Conservation (phyloP, 2,797 vertebrate genomes). For the Echiichthys vipera region DNA sequence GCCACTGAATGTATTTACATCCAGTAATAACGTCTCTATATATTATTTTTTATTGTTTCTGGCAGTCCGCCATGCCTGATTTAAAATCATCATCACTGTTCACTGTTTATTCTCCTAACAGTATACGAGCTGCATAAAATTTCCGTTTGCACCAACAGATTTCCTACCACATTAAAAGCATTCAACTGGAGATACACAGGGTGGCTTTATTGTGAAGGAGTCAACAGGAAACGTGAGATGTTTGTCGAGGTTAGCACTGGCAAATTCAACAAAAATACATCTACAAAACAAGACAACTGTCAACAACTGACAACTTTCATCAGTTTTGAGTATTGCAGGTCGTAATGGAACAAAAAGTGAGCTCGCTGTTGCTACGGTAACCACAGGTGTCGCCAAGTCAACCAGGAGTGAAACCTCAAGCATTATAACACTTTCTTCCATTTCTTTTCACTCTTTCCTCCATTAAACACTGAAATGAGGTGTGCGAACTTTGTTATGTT, state of each 20-base stretch:
- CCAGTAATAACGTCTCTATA: background rate
- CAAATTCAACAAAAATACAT: background rate
- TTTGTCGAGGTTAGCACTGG: background rate
- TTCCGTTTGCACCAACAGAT: background rate
- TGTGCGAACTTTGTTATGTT: background rate
- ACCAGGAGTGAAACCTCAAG: background rate
- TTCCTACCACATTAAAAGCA: background rate
- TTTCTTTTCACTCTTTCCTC: background rate
- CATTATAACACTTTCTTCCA: background rate
- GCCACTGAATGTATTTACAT: background rate
- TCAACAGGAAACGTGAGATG: background rate
- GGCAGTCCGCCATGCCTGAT: background rate
- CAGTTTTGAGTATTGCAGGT: background rate
- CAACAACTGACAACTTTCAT: background rate
- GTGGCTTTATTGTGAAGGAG: conserved; percentile 5
- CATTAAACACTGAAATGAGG: background rate
- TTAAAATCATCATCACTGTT: background rate
- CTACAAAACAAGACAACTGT: background rate
- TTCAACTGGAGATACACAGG: background rate
- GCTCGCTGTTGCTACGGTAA: background rate
- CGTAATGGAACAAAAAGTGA: background rate
- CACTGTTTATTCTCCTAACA: background rate
- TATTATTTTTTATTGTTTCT: background rate
- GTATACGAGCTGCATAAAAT: background rate
- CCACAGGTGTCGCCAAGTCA: background rate